Conservation (phyloP, 2,113 vertebrate species). For the Hucho hucho region DNA sequence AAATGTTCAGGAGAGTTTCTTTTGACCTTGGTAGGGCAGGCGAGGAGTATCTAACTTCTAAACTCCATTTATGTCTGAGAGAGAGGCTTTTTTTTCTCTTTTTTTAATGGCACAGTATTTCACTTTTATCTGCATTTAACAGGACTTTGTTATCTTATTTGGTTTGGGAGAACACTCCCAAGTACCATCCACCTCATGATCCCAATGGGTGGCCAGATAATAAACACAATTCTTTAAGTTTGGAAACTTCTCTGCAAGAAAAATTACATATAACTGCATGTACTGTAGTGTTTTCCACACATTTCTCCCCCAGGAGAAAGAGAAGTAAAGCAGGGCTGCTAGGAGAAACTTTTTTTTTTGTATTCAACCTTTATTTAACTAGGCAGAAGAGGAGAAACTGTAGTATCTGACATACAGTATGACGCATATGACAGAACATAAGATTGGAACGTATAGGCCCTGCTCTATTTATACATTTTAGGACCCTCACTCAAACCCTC, state of each 20-base stretch:
- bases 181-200: constrained; percentile 60
- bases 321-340: constrained; percentile 23
- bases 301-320: constrained; percentile 43
- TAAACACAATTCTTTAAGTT: constrained; percentile 57
- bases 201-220: constrained; percentile 71
- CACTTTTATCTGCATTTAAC: constrained; percentile 78
- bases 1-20: constrained; percentile 43
- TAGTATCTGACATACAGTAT: no score
- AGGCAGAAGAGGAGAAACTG: no score
- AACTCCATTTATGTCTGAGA: constrained; percentile 67
- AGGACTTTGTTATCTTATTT: constrained; percentile 77
- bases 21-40: constrained; percentile 69
- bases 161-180: constrained; percentile 68
- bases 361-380: no score
- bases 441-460: no score
- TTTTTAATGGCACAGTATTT: constrained; percentile 69
- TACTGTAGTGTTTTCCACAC: constrained; percentile 55
- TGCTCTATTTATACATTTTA: no score
- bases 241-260: constrained; percentile 68
- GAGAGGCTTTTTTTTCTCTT: constrained; percentile 50
- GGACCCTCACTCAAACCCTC: no score
- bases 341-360: no score
- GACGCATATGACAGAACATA: no score
- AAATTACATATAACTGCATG: constrained; percentile 64
- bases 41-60: constrained; percentile 61